Conservation (phyloP, 2,797 vertebrate genomes). For the Coracias cyanogaster region DNA sequence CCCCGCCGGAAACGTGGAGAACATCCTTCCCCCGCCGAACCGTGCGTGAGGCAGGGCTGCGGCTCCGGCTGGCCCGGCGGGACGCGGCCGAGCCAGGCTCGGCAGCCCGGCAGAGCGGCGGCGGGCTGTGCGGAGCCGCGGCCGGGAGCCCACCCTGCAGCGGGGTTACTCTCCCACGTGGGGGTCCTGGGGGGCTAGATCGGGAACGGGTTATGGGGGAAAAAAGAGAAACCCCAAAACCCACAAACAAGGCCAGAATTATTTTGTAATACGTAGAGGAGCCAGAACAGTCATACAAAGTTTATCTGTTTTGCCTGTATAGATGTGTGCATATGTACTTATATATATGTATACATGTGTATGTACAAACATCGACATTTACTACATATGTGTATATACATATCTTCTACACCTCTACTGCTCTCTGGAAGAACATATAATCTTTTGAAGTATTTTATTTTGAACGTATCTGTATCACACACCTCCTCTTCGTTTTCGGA, state of each 20-base stretch:
- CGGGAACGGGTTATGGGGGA: neutral
- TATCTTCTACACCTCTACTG: neutral
- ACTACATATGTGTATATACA: neutral
- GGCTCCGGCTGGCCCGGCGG: neutral
- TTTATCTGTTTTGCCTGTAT: neutral
- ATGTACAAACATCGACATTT: neutral
- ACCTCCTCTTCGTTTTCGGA: neutral
- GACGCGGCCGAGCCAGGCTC: neutral
- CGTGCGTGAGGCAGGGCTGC: neutral
- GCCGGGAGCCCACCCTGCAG: neutral
- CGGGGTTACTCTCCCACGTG: neutral
- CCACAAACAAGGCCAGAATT: neutral
- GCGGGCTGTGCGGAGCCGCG: neutral
- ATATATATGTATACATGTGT: neutral
- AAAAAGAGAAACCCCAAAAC: no score
- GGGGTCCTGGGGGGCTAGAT: neutral
- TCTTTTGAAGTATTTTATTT: neutral
- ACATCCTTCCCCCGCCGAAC: neutral
- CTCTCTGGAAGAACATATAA: neutral
- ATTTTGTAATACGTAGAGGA: neutral
- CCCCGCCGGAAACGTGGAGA: neutral
- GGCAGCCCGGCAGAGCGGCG: neutral
- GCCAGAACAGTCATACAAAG: neutral
- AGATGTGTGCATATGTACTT: no score
- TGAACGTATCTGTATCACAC: accelerated